A percentile compares a stretch with the other conserved stretches of the same genome.
phyloP scores from a whole-genome alignment of 2,113 vertebrate species.

The Melanocharis versteri region DNA sequence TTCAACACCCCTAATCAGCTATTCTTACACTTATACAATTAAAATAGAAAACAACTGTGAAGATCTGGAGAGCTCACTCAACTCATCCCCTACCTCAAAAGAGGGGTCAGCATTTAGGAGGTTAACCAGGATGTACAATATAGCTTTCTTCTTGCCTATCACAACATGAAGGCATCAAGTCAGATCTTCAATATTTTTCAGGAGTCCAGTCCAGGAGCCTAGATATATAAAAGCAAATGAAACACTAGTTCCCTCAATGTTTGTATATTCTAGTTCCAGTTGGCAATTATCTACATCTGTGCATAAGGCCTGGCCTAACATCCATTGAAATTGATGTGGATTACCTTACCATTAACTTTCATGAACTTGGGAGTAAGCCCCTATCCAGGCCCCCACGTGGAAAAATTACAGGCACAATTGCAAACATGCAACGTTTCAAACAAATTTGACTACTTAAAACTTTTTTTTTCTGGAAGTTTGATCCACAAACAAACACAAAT shows the following conservation, averaged over 20 bases:
- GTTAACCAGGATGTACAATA: background rate
- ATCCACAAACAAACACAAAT: background rate
- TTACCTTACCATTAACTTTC: background rate
- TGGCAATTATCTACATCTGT: background rate
- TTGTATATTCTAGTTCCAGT: background rate
- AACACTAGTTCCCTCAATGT: background rate
- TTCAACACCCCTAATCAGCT: background rate
- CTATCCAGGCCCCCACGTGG: fast-evolving
- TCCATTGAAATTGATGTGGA: background rate
- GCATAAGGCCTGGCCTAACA: background rate
- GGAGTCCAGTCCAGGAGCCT: background rate
- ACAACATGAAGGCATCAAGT: background rate
- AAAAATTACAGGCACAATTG: background rate
- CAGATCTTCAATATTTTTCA: background rate
- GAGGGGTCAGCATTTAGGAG: background rate
- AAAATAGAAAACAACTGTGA: background rate
- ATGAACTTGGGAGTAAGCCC: background rate
- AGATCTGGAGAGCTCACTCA: background rate
- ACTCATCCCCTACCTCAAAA: background rate
- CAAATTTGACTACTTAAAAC: background rate
- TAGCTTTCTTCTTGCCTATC: background rate
- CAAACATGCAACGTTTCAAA: background rate
- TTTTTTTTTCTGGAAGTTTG: background rate
- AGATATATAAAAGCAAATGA: background rate
- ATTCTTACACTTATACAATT: background rate